Conservation (phyloP, 1,140 invertebrate species). For the Pachypeltis micranthus region DNA sequence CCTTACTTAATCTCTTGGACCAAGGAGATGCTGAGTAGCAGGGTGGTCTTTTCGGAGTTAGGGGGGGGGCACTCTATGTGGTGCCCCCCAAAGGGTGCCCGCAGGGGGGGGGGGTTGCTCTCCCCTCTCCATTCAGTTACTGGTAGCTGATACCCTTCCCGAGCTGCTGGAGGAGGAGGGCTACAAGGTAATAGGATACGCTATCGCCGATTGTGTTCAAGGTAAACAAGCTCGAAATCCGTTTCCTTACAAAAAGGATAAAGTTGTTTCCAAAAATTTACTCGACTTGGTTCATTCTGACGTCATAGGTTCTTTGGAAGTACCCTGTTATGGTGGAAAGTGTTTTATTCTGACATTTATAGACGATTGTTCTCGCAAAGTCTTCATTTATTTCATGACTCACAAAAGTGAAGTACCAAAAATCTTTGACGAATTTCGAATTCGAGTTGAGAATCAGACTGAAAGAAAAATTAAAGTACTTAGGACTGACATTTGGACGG, state of each 20-base stretch:
- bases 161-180: too few species aligned
- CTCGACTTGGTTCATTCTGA: background rate
- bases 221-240: too few species aligned
- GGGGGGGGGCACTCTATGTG: too few species aligned
- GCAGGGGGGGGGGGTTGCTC: too few species aligned
- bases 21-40: too few species aligned
- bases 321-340: slow-evolving; percentile 23
- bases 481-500: slow-evolving; percentile 25
- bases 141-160: too few species aligned
- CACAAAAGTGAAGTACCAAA: slow-evolving; percentile 12
- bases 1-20: too few species aligned
- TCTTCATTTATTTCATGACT: slow-evolving; percentile 16
- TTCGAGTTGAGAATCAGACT: background rate
- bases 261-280: background rate
- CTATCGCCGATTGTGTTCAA: too few species aligned
- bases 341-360: slow-evolving; percentile 36
- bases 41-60: too few species aligned
- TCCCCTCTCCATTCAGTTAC: too few species aligned
- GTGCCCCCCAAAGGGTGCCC: too few species aligned
- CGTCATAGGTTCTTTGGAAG: background rate
- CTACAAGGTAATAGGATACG: too few species aligned
- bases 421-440: slow-evolving; percentile 10
- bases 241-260: background rate
- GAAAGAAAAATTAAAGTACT: slow-evolving; percentile 25
- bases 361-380: slow-evolving; percentile 33